Percentiles rank a stretch among this genome's conserved stretches.
These are phyloP conservation scores for Habroteleia sp. DNA, from an alignment of 2,888 invertebrate species.

Conservation along the genomic window DNA sequence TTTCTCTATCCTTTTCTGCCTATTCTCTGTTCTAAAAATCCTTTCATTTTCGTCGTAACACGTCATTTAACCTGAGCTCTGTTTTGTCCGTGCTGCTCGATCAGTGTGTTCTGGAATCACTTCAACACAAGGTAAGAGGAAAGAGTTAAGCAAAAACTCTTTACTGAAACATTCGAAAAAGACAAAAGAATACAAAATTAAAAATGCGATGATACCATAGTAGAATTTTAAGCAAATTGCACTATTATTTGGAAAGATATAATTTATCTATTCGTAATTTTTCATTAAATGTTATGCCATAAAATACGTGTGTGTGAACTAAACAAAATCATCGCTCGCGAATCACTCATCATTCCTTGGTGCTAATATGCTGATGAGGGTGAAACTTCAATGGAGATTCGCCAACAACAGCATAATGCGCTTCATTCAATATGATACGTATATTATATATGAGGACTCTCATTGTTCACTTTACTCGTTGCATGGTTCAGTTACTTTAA, in stretches of 20 bases:
- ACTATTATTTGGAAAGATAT: conserved; percentile 68
- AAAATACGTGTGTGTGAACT: conserved; percentile 57
- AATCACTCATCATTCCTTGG: conserved; percentile 56
- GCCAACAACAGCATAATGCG: conserved; percentile 55
- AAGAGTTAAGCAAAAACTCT: conserved; percentile 52
- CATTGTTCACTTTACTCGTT: conserved; percentile 77
- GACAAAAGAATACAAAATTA: conserved; percentile 17
- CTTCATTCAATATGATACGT: conserved; percentile 39
- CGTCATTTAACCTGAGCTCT: conserved; percentile 83
- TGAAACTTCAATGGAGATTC: conserved; percentile 54
- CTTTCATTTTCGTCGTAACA: conserved; percentile 69
- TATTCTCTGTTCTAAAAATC: conserved; percentile 58
- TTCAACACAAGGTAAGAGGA: conserved; percentile 98
- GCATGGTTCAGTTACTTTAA: conserved; percentile 81
- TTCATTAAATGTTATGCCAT: conserved; percentile 34
- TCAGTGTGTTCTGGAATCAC: conserved; percentile 99
- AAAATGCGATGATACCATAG: conserved; percentile 59
- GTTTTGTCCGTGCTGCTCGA: conserved; percentile 88
- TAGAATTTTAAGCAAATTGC: conserved; percentile 67
- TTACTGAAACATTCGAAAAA: conserved; percentile 47
- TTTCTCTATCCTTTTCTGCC: conserved; percentile 45
- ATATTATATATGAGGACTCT: conserved; percentile 64
- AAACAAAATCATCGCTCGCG: conserved; percentile 61
- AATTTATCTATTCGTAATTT: conserved; percentile 75
- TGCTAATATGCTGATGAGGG: conserved; percentile 52